Percentiles rank a stretch among this genome's conserved stretches.
phyloP scores from a whole-genome alignment of 2,797 vertebrate genomes.

The Lagorchestes hirsutus region DNA sequence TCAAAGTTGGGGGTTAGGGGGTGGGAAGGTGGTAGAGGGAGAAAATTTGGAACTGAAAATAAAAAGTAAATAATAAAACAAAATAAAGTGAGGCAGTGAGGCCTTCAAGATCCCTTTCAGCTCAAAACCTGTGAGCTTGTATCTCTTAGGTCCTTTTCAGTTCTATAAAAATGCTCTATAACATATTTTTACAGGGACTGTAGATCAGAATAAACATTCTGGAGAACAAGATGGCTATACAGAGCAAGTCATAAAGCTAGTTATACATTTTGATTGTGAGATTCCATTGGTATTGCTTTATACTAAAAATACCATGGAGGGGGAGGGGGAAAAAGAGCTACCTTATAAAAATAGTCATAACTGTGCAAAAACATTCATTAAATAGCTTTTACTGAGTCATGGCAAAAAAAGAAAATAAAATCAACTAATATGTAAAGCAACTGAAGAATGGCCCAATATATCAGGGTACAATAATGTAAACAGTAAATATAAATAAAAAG shows the following conservation, averaged over 20 bases:
- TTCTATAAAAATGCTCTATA: neutral
- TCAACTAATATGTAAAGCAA: neutral
- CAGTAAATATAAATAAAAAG: neutral
- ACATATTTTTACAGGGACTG: neutral
- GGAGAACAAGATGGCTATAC: neutral
- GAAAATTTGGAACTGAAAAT: neutral
- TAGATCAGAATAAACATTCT: neutral
- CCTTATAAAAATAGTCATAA: neutral
- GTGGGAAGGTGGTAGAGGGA: neutral
- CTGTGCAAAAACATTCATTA: neutral
- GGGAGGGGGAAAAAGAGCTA: neutral
- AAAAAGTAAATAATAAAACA: neutral
- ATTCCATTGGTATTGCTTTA: neutral
- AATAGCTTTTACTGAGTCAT: neutral
- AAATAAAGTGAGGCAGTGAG: neutral
- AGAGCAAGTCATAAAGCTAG: neutral
- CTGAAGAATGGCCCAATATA: neutral
- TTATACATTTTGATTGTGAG: neutral
- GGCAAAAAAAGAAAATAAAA: neutral
- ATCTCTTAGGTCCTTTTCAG: neutral
- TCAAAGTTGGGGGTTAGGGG: neutral
- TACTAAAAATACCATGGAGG: neutral
- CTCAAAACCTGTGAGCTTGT: neutral
- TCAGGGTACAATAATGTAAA: neutral
- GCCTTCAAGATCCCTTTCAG: neutral